A percentile compares a stretch with the other conserved stretches of the same genome.
These are phyloP conservation scores for Montipora cactus DNA, from an alignment of 64 coral and sea anemone genomes.

Conservation along the genomic window DNA sequence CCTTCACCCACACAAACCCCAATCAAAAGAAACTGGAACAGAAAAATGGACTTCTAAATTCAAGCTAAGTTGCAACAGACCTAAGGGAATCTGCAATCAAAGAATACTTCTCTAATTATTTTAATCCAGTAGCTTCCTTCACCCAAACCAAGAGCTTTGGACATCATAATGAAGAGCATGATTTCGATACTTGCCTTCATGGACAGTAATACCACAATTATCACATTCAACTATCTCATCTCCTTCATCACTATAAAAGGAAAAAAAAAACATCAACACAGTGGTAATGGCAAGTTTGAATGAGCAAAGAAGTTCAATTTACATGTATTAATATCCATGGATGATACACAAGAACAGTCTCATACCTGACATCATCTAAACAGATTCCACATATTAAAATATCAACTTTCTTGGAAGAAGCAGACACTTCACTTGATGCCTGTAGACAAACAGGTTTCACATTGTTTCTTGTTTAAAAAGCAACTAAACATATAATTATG, in stretches of 20 bases:
- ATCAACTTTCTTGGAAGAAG: constrained; percentile 80
- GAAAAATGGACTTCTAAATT: too few relatives aligned
- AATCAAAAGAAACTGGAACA: too few relatives aligned
- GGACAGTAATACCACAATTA: constrained; percentile 97
- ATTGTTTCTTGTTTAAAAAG: too few relatives aligned
- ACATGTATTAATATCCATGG: background rate
- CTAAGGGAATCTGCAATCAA: too few relatives aligned
- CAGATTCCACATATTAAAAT: constrained; percentile 94
- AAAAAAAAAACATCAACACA: too few relatives aligned
- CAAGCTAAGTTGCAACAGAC: too few relatives aligned
- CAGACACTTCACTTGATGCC: constrained; percentile 40
- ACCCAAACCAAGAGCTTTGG: too few relatives aligned
- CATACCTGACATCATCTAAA: constrained; percentile 90
- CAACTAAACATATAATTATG: too few relatives aligned
- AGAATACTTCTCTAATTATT: too few relatives aligned
- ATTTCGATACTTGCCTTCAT: constrained; percentile 75
- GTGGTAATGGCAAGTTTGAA: background rate
- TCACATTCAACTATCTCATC: constrained; percentile 99
- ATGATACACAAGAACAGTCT: background rate
- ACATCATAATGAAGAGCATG: too few relatives aligned
- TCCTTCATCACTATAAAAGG: constrained; percentile 85
- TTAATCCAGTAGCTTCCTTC: too few relatives aligned
- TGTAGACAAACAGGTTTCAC: background rate
- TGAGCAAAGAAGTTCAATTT: background rate
- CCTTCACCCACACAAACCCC: too few relatives aligned